phyloP scores from a whole-genome alignment of 2,888 invertebrate genomes.

The Drosophila rubida region DNA sequence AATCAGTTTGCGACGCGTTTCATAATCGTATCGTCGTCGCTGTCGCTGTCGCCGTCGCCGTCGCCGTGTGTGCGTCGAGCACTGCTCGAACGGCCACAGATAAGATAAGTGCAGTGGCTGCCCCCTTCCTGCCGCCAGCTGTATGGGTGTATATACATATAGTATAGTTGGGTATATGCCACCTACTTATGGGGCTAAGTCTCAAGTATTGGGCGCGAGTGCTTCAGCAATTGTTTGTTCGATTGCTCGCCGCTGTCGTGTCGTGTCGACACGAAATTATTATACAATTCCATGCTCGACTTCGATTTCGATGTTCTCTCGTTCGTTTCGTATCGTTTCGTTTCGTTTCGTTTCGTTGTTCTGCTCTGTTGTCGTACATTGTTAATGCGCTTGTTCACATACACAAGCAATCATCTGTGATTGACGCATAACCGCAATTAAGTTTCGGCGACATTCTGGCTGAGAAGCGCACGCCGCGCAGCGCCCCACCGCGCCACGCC shows the following conservation, averaged over 20 bases:
- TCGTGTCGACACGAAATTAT: conserved; percentile 15
- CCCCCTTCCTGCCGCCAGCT: not conserved
- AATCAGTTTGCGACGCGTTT: conserved; percentile 66
- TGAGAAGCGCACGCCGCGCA: conserved; percentile 18
- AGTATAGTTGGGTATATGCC: not conserved
- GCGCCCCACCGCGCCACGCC: not conserved
- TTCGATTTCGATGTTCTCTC: not conserved
- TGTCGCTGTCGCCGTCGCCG: too few species aligned
- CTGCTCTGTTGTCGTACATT: conserved; percentile 30
- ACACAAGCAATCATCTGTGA: conserved; percentile 21
- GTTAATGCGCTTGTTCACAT: conserved; percentile 41
- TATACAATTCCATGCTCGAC: conserved; percentile 3
- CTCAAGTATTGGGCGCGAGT: conserved; percentile 26
- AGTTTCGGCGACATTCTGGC: conserved; percentile 60
- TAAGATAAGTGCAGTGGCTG: conserved; percentile 48
- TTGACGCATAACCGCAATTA: conserved; percentile 55
- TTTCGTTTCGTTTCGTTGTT: too few species aligned
- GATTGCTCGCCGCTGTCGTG: conserved; percentile 36
- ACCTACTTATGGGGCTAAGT: conserved; percentile 16
- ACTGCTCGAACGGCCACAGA: conserved; percentile 28
- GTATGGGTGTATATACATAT: not conserved
- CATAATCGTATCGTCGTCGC: conserved; percentile 46
- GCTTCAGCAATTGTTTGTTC: conserved; percentile 27
- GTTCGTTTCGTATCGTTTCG: too few species aligned
- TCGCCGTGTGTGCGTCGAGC: not conserved